These are phyloP conservation scores for Telmatherina bonti DNA, from an alignment of 2,797 vertebrate species.

Conservation along the genomic window DNA sequence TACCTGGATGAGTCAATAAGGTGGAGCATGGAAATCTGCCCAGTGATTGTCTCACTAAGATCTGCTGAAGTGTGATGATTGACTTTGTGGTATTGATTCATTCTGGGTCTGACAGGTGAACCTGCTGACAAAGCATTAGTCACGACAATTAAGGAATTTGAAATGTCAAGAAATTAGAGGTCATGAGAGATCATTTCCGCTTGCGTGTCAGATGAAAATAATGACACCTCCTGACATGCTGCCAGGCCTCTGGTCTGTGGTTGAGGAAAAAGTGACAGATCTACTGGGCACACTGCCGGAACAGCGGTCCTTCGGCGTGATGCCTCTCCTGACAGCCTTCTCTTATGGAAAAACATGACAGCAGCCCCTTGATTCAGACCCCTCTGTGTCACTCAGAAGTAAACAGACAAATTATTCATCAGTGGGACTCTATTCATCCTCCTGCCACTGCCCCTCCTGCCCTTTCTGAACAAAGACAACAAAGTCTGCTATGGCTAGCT, in stretches of 20 bases:
- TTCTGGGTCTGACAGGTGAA: slow-evolving; percentile 89
- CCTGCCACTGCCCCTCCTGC: slow-evolving; percentile 66
- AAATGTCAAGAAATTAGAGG: slow-evolving; percentile 96
- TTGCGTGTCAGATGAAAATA: slow-evolving; percentile 87
- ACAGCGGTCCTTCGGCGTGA: slow-evolving; percentile 88
- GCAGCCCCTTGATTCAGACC: slow-evolving; percentile 86
- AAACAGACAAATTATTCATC: slow-evolving; percentile 91
- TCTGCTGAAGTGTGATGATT: slow-evolving; percentile 81
- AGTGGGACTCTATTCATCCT: slow-evolving; percentile 82
- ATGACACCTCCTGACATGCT: slow-evolving; percentile 88
- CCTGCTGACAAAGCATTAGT: slow-evolving; percentile 87
- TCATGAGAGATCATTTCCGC: slow-evolving; percentile 89
- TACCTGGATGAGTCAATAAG: slow-evolving; percentile 54
- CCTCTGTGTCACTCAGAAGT: slow-evolving; percentile 87
- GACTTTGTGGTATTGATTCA: slow-evolving; percentile 89
- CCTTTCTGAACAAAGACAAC: slow-evolving; percentile 54
- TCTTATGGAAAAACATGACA: slow-evolving; percentile 93
- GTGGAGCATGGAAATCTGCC: slow-evolving; percentile 54
- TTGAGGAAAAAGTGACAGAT: slow-evolving; percentile 90
- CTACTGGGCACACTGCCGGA: slow-evolving; percentile 90
- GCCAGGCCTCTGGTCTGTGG: slow-evolving; percentile 75
- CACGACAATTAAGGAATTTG: slow-evolving; percentile 91
- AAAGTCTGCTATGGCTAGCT: slow-evolving; percentile 41
- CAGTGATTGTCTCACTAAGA: slow-evolving; percentile 68
- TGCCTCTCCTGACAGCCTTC: slow-evolving; percentile 89